Evolutionary conservation across 2,113 vertebrate genomes (phyloP), one percentile per base, ranked within the genome.

Genomic region (Hypomesus transpacificus): DNA sequence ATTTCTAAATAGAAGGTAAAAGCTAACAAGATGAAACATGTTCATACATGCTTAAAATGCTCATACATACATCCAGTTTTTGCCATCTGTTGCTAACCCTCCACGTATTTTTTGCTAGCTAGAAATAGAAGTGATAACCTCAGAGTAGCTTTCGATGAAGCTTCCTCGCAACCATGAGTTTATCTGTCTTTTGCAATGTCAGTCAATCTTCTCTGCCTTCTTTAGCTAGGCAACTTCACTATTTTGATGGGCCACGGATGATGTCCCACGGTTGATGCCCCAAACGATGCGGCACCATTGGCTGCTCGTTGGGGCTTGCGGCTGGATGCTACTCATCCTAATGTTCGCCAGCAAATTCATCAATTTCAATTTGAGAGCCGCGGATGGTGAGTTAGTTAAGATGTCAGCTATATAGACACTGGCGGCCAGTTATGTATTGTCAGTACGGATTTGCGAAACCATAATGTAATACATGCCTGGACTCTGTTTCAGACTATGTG

Each of bases 281-380:
- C 88, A 88, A 92, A 95, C 89, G 89, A 99, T 99, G 97, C 95
- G 95, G 90, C 96, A 95, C 83, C 95, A 93, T 89, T 98, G 95
- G 95, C 93, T 98, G 85, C 93, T 98, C 85, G 89, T 98, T 75
- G 94, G 95, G 70, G 95, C 92, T 56, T 98, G 96, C 86, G 97
- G 96, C 84, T 98, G 96, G 97, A 95, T 96, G 85, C 90, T 99
- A 85, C 95, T 99, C 88, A 95, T 98, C 90, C 95, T 99, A 75
- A 93, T 98, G 93, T 95, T 98, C 70, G 93, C 94, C 82, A 97
- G 94, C 93, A 98, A 94, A 84, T 95, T 96, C 85, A 95, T 98
- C 89, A 95, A 92, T 0, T 68, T 94, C 85, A 93, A 89, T 87
- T 93, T 95, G 87, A 94, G 93, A 88, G 91, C 92, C 64, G 86